Conservation (phyloP, 92 coral and sea anemone species). For the Heteractis magnifica region DNA sequence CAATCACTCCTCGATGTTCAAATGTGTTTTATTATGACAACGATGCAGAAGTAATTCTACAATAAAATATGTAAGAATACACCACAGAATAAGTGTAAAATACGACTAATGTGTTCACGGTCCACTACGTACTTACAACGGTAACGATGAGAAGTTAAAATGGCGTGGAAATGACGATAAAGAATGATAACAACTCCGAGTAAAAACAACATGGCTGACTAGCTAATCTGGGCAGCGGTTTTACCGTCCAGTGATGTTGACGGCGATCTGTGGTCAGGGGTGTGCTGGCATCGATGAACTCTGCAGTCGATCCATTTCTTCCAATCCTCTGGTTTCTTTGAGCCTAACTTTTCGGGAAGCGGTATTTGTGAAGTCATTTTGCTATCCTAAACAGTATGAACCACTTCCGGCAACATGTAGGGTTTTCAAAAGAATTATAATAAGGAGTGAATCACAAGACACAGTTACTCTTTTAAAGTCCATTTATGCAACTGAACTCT, state of each 20-base stretch:
- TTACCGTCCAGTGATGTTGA: too few relatives aligned
- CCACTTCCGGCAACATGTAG: conserved; percentile 42
- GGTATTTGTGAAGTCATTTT: conserved; percentile 24
- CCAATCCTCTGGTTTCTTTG: conserved; percentile 35
- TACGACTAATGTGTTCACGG: background rate
- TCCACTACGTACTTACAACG: background rate
- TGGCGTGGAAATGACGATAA: too few relatives aligned
- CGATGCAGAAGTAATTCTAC: conserved; percentile 3
- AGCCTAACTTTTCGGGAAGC: conserved; percentile 15
- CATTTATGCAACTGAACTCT: too few relatives aligned
- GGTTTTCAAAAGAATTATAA: conserved; percentile 4
- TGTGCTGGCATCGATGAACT: background rate
- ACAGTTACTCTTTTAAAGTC: too few relatives aligned
- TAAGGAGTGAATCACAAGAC: background rate
- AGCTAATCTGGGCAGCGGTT: too few relatives aligned
- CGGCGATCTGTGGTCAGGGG: background rate
- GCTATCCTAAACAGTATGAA: conserved; percentile 8
- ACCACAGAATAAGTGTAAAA: background rate
- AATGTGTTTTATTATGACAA: background rate
- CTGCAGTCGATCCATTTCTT: conserved; percentile 35
- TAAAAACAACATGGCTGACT: too few relatives aligned
- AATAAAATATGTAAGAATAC: background rate
- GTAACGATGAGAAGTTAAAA: too few relatives aligned
- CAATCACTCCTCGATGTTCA: conserved; percentile 5
- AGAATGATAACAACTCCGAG: too few relatives aligned